Conservation (phyloP, 2,113 vertebrate genomes). For the Anseranas semipalmata region DNA sequence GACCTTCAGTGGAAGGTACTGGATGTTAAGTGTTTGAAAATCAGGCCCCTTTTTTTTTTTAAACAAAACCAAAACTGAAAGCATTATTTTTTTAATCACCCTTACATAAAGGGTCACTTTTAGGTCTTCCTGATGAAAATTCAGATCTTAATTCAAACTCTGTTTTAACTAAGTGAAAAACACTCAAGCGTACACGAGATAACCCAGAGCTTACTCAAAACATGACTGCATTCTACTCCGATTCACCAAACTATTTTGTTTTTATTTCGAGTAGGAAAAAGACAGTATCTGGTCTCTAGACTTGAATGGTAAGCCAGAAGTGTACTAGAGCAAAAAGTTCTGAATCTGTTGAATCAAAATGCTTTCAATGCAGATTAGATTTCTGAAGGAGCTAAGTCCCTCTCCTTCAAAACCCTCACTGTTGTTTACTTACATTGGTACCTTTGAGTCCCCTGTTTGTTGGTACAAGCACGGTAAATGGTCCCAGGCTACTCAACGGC, state of each 20-base stretch:
- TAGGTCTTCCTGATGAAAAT: not conserved
- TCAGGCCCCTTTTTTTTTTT: not conserved
- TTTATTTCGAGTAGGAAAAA: not conserved
- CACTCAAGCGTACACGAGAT: rapidly evolving
- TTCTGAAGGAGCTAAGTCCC: not conserved
- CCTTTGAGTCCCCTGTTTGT: conserved; percentile 85
- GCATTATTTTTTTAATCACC: not conserved
- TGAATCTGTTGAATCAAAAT: not conserved
- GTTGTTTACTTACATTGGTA: conserved; percentile 73
- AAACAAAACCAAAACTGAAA: not conserved
- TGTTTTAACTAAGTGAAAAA: not conserved
- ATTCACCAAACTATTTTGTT: not conserved
- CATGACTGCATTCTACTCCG: not conserved
- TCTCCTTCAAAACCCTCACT: not conserved
- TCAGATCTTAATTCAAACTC: not conserved
- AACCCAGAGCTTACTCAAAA: not conserved
- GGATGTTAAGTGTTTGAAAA: not conserved
- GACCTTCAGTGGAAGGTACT: not conserved
- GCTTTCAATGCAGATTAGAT: not conserved
- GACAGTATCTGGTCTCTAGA: rapidly evolving
- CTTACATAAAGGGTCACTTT: not conserved
- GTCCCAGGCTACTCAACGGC: conserved; percentile 85
- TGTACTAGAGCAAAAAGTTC: not conserved
- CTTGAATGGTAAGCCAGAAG: not conserved
- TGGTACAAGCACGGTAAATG: conserved; percentile 89